Evolutionary conservation across 2,113 vertebrate species (phyloP).

Genomic region (Cervus canadensis): DNA sequence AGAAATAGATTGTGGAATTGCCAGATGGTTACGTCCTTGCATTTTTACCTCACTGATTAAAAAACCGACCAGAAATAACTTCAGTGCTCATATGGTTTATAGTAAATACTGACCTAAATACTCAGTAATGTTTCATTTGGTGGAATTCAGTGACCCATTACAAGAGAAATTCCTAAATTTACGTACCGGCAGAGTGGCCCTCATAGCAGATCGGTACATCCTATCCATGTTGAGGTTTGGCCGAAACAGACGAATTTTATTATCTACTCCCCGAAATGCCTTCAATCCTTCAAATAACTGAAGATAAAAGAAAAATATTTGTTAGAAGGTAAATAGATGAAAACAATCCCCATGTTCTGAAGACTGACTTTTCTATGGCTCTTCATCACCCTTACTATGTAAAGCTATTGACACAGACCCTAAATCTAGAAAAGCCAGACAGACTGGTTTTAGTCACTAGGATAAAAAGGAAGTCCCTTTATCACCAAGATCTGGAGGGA

Average conservation of each 20-base stretch:
- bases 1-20: background rate
- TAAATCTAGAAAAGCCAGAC: background rate
- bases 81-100: background rate
- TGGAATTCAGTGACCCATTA: background rate
- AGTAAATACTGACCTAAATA: background rate
- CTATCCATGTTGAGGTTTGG: conserved; percentile 90
- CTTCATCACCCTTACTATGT: background rate
- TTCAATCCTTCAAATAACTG: conserved; percentile 95
- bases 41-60: background rate
- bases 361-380: background rate
- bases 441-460: background rate
- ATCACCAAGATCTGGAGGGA: background rate
- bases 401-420: background rate
- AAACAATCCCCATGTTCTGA: background rate
- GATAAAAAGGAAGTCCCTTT: background rate
- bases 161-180: background rate
- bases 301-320: background rate
- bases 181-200: conserved; percentile 89
- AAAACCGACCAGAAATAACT: background rate
- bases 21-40: background rate
- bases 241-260: conserved; percentile 89
- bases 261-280: conserved; percentile 88
- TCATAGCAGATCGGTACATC: conserved; percentile 85
- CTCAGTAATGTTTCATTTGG: background rate
- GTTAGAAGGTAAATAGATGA: background rate